These are phyloP conservation scores for Lophotriccus pileatus DNA, from an alignment of 2,797 vertebrate genomes.

Conservation along the genomic window DNA sequence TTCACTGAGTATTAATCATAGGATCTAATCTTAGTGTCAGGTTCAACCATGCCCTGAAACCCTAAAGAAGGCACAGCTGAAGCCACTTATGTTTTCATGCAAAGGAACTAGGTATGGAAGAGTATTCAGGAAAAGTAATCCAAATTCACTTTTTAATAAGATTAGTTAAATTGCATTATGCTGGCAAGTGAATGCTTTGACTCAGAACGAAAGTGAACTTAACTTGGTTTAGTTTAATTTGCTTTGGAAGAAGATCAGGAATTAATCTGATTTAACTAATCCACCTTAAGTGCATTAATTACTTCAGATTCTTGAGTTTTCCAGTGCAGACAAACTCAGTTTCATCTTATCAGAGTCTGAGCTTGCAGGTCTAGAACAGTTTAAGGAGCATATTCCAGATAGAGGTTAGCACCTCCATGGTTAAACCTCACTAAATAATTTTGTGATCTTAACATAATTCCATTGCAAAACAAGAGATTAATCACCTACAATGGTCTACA, in stretches of 20 bases:
- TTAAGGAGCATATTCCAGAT: background rate
- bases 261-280: constrained; percentile 59
- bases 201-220: constrained; percentile 14
- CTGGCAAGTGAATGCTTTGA: constrained; percentile 11
- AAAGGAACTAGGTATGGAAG: background rate
- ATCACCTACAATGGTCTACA: background rate
- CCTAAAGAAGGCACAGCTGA: background rate
- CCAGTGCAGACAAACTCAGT: background rate
- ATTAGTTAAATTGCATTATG: constrained; percentile 43
- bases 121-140: background rate
- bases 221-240: constrained; percentile 53
- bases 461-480: background rate
- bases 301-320: constrained; percentile 17
- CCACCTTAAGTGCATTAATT: constrained; percentile 30
- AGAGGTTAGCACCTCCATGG: background rate
- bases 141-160: constrained; percentile 31
- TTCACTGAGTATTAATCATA: background rate
- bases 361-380: background rate
- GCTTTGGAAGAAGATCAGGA: constrained; percentile 38
- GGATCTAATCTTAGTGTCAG: background rate
- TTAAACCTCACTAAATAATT: background rate
- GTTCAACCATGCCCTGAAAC: background rate
- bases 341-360: background rate
- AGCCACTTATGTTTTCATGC: background rate
- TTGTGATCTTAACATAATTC: background rate